phyloP scores from a whole-genome alignment of 2,888 invertebrate species.

The Cerastis rubricosa region DNA sequence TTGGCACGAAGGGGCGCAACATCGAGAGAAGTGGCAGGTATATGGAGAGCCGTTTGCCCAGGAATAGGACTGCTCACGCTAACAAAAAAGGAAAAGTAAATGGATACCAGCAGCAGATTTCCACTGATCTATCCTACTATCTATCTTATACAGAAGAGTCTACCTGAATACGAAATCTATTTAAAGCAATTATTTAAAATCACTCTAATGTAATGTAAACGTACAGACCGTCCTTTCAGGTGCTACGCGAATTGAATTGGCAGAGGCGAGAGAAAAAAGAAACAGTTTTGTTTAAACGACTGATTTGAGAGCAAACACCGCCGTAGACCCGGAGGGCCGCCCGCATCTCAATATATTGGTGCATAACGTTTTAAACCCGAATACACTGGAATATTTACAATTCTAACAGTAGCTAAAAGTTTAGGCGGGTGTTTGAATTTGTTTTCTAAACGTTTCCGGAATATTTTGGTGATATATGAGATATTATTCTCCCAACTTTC shows the following conservation, averaged over 20 bases:
- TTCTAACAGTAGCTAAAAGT: conserved; percentile 23
- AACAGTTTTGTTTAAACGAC: conserved; percentile 87
- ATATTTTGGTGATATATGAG: not conserved
- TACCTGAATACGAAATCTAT: conserved; percentile 37
- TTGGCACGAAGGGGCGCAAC: not conserved
- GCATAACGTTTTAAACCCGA: conserved; percentile 59
- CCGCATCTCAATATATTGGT: conserved; percentile 80
- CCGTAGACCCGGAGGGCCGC: conserved; percentile 74
- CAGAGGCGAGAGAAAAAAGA: conserved; percentile 81
- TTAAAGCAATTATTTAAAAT: conserved; percentile 60
- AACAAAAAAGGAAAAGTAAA: not conserved
- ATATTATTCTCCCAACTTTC: too few species aligned
- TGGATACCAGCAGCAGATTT: not conserved
- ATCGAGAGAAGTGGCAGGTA: not conserved
- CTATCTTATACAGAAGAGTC: not conserved
- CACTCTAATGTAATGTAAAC: conserved; percentile 74
- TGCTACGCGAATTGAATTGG: conserved; percentile 83
- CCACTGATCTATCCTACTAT: not conserved
- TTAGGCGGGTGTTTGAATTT: conserved; percentile 1
- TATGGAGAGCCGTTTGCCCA: not conserved
- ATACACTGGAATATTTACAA: conserved; percentile 45
- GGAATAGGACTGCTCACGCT: not conserved
- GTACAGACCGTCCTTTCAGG: conserved; percentile 80
- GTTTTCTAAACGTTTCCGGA: not conserved
- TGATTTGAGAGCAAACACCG: conserved; percentile 88